Conservation (phyloP, 2,797 vertebrate genomes). For the Clarias pachynema region DNA sequence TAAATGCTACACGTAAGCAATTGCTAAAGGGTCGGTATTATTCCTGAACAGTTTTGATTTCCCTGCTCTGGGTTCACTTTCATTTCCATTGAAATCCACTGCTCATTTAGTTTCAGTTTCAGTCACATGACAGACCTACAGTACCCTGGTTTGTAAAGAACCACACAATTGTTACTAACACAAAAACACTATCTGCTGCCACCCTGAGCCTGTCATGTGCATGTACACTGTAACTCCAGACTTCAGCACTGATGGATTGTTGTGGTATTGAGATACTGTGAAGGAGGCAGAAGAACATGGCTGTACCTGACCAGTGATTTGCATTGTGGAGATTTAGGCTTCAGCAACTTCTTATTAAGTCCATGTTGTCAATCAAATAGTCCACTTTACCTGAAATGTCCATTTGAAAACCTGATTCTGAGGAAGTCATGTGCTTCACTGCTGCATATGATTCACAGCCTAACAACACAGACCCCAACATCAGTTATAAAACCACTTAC, state of each 20-base stretch:
- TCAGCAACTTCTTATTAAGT: slow-evolving; percentile 66
- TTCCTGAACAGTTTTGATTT: slow-evolving; percentile 29
- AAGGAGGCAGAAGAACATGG: background rate
- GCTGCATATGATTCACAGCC: background rate
- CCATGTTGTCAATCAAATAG: slow-evolving; percentile 74
- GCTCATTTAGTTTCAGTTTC: slow-evolving; percentile 64
- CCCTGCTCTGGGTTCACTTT: slow-evolving; percentile 58
- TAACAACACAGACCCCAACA: background rate
- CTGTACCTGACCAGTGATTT: slow-evolving; percentile 47
- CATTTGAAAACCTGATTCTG: slow-evolving; percentile 53
- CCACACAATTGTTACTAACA: background rate
- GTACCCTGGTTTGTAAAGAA: background rate
- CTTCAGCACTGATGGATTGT: no score
- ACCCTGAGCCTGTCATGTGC: background rate
- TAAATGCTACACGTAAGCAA: background rate
- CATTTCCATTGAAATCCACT: slow-evolving; percentile 65
- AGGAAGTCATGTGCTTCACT: background rate
- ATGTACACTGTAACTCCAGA: background rate
- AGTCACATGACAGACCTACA: slow-evolving; percentile 42
- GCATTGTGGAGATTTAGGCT: slow-evolving; percentile 59
- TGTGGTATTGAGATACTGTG: background rate
- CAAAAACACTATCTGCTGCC: background rate
- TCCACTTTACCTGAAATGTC: slow-evolving; percentile 69
- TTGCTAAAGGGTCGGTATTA: slow-evolving; percentile 2
- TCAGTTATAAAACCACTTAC: no score